A percentile compares a stretch with the other conserved stretches of the same genome.
phyloP scores from a whole-genome alignment of 1,140 invertebrate genomes.

The Caenorhabditis inopinata region DNA sequence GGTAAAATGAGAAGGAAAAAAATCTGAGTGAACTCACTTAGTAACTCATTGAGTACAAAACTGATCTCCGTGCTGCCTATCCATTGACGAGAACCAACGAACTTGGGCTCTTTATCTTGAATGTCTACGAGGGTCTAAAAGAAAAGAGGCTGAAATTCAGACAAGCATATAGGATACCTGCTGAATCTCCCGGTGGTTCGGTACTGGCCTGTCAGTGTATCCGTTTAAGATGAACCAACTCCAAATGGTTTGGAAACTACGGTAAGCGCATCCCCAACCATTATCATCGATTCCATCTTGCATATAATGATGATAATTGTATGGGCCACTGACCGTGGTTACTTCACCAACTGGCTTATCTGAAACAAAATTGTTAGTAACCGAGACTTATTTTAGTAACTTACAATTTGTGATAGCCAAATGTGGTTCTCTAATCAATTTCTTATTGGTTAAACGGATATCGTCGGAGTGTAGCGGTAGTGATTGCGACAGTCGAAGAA shows the following conservation, averaged over 20 bases:
- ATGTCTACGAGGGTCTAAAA: constrained; percentile 80
- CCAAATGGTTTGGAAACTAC: constrained; percentile 91
- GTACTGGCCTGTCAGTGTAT: constrained; percentile 80
- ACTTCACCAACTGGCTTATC: constrained; percentile 68
- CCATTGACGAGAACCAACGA: constrained; percentile 89
- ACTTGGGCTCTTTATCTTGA: constrained; percentile 84
- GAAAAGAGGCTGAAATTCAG: constrained; percentile 34
- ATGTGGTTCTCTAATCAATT: constrained; percentile 35
- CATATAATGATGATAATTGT: constrained; percentile 94
- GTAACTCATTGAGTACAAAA: constrained; percentile 82
- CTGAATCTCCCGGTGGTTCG: constrained; percentile 85
- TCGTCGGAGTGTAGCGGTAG: constrained; percentile 9
- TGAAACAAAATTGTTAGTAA: constrained; percentile 24
- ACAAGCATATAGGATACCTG: constrained; percentile 70
- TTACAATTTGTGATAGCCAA: constrained; percentile 24
- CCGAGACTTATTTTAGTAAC: neutral
- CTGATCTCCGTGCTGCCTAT: constrained; percentile 96
- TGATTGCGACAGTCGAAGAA: constrained; percentile 26
- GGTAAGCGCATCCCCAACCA: constrained; percentile 97
- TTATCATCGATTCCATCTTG: constrained; percentile 91
- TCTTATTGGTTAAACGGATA: neutral
- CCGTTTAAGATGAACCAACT: constrained; percentile 95
- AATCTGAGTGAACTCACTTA: constrained; percentile 55
- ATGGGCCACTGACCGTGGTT: constrained; percentile 79
- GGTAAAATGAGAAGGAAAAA: no score